A percentile compares a stretch with the other conserved stretches of the same genome.
Evolutionary conservation across 2,113 vertebrate genomes (phyloP).

Genomic region (Chionodraco myersi): DNA sequence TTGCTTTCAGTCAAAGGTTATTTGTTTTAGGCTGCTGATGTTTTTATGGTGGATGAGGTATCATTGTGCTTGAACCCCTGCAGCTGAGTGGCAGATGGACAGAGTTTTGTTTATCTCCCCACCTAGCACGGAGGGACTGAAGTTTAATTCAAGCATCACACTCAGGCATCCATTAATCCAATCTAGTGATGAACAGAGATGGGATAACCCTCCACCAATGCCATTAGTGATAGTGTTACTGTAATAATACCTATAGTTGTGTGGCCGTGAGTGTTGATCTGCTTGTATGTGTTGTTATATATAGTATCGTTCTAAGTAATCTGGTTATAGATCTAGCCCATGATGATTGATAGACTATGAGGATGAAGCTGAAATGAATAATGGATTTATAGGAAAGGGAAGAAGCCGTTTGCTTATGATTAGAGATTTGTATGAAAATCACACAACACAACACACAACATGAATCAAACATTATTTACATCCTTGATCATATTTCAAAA

Average conservation of each 20-base stretch:
- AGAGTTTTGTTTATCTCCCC: constrained; percentile 68
- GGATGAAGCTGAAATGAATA: constrained; percentile 36
- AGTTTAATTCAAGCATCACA: constrained; percentile 75
- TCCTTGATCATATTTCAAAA: neutral
- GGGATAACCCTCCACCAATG: constrained; percentile 71
- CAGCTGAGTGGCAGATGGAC: constrained; percentile 73
- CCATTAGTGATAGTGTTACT: constrained; percentile 63
- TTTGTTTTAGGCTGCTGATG: constrained; percentile 29
- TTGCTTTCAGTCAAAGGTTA: constrained; percentile 44
- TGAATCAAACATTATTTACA: constrained; percentile 2
- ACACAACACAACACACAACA: neutral
- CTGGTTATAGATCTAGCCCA: constrained; percentile 63
- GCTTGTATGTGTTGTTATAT: constrained; percentile 9
- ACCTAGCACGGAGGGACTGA: constrained; percentile 49
- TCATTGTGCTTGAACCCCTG: constrained; percentile 45
- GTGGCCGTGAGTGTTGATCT: constrained; percentile 13
- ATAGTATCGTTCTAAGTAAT: constrained; percentile 60
- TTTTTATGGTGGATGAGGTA: constrained; percentile 29
- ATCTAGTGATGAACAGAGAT: constrained; percentile 75
- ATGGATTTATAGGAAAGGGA: constrained; percentile 32
- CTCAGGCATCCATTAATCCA: constrained; percentile 75
- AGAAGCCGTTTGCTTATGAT: constrained; percentile 34
- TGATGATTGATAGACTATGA: constrained; percentile 61
- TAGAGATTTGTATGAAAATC: constrained; percentile 2
- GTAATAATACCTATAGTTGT: constrained; percentile 64